phyloP scores from a whole-genome alignment of 2,888 invertebrate genomes.

The Luperina testacea region DNA sequence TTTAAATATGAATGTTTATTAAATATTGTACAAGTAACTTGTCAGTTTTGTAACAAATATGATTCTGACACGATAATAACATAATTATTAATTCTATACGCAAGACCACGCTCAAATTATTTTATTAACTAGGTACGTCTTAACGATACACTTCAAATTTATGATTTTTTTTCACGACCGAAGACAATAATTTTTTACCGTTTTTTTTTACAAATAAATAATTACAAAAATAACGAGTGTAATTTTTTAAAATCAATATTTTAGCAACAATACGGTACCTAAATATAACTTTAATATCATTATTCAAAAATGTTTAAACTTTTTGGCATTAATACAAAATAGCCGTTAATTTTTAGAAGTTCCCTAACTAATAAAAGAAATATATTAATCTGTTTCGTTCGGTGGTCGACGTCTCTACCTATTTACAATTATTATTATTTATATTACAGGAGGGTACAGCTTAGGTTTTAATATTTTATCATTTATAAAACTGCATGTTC shows the following conservation, averaged over 20 bases:
- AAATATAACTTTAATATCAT: slow-evolving; percentile 55
- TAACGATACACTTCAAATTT: slow-evolving; percentile 33
- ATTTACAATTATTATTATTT: slow-evolving; percentile 56
- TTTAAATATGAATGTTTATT: slow-evolving; percentile 23
- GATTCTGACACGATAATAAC: slow-evolving; percentile 46
- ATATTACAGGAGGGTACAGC: slow-evolving; percentile 32
- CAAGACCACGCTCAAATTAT: slow-evolving; percentile 53
- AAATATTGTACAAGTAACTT: slow-evolving; percentile 26
- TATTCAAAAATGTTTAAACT: slow-evolving; percentile 47
- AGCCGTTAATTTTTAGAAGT: slow-evolving; percentile 52
- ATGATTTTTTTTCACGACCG: slow-evolving; percentile 29
- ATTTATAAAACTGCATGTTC: slow-evolving; percentile 20
- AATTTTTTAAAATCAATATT: slow-evolving; percentile 14
- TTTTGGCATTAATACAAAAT: slow-evolving; percentile 60
- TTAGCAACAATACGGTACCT: slow-evolving; percentile 39
- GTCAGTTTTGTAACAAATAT: slow-evolving; percentile 57
- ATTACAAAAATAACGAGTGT: slow-evolving; percentile 19
- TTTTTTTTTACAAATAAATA: slow-evolving; percentile 18
- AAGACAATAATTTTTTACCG: slow-evolving; percentile 10
- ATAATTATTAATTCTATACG: slow-evolving; percentile 27
- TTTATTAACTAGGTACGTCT: slow-evolving; percentile 19
- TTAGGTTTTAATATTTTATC: slow-evolving; percentile 16
- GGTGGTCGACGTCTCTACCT: slow-evolving; percentile 64
- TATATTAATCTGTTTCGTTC: slow-evolving; percentile 66
- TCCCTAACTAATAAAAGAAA: slow-evolving; percentile 54